Evolutionary conservation across 2,888 invertebrate genomes (phyloP).

Genomic region (Trilocha varians): DNA sequence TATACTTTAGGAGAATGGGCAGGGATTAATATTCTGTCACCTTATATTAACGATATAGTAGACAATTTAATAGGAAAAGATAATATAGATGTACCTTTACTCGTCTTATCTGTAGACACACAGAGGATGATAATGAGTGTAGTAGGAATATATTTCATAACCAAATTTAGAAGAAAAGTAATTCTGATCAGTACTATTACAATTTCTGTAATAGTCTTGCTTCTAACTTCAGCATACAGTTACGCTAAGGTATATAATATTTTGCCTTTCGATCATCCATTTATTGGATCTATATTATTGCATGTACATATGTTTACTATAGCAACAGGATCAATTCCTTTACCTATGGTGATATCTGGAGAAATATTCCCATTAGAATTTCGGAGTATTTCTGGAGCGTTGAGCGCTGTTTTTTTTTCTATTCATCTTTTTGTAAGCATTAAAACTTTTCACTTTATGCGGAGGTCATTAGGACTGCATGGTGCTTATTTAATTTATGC

Average conservation of each 20-base stretch:
- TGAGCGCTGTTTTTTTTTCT: constrained; percentile 43
- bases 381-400: constrained; percentile 69
- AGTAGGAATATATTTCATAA: constrained; percentile 43
- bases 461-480: constrained; percentile 32
- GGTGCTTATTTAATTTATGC: constrained; percentile 44
- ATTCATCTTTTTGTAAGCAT: constrained; percentile 38
- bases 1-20: constrained; percentile 76
- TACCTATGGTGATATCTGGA: constrained; percentile 80
- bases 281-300: constrained; percentile 33
- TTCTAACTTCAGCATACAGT: constrained; percentile 39
- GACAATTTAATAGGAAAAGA: constrained; percentile 34
- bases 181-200: constrained; percentile 41
- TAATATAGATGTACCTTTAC: constrained; percentile 29
- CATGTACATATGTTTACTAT: constrained; percentile 65
- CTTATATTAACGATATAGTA: constrained; percentile 36
- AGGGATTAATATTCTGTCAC: constrained; percentile 77
- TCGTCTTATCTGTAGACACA: constrained; percentile 42
- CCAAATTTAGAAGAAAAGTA: constrained; percentile 43
- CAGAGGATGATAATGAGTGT: constrained; percentile 47
- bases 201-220: constrained; percentile 37
- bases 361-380: constrained; percentile 76
- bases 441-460: constrained; percentile 38
- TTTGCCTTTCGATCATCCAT: constrained; percentile 30
- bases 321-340: constrained; percentile 71
- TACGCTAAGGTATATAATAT: constrained; percentile 23